Evolutionary conservation across 2,113 vertebrate genomes (phyloP).

Genomic region (Chaetorhynchus papuensis): DNA sequence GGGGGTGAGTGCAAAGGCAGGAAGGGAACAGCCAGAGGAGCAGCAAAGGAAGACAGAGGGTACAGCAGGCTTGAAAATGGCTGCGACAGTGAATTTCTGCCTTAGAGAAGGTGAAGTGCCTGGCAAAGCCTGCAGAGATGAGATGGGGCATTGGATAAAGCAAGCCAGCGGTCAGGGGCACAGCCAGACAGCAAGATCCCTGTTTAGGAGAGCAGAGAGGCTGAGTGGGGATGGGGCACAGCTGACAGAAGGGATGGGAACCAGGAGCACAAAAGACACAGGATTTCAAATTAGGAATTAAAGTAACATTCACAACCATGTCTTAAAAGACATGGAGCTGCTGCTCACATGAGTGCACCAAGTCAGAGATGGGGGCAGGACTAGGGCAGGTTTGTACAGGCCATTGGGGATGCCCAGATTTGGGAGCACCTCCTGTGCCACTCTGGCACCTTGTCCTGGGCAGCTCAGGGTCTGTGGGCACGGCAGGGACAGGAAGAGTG

Average conservation of each 20-base stretch:
- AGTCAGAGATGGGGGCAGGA: background rate
- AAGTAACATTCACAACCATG: background rate
- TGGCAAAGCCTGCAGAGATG: background rate
- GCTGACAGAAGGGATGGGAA: background rate
- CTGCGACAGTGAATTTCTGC: background rate
- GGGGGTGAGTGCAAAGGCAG: background rate
- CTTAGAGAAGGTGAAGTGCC: background rate
- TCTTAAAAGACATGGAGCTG: background rate
- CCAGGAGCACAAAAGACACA: background rate
- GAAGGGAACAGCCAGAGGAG: background rate
- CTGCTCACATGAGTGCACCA: background rate
- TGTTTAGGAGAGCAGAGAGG: background rate
- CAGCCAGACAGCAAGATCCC: background rate
- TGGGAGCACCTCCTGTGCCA: background rate
- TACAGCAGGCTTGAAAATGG: background rate
- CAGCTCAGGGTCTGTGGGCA: background rate
- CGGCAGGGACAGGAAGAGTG: background rate
- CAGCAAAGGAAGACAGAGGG: background rate
- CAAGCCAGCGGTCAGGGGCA: accelerated
- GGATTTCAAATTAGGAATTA: background rate
- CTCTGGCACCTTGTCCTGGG: background rate
- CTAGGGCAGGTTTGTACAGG: background rate
- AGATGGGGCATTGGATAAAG: background rate
- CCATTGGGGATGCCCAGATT: background rate
- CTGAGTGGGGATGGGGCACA: background rate